Base-by-base conservation (phyloP, 1,140 invertebrate species). In the Pararge aegeria region DNA sequence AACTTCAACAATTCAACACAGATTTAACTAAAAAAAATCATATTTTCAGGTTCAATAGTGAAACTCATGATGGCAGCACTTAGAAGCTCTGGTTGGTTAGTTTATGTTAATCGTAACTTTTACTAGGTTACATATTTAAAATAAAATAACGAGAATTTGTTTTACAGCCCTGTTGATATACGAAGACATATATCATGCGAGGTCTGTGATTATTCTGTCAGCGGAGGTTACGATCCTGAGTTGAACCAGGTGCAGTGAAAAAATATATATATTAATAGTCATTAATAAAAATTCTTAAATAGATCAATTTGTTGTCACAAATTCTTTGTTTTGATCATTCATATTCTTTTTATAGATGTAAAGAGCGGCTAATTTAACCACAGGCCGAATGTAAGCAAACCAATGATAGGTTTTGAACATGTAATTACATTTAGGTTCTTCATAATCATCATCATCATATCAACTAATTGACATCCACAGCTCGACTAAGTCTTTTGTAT, bases 161-260 rank as follows among this genome's bases (percentile, higher is more conserved):
- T 68, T 78, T 73, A 54, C 61, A 75, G 74, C 58, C 65, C 75
- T 70, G 90, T 98, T 63, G 95, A 98, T 82, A 90, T 98, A 37
- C 87, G 94, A 13, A 92, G 98, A 61, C 97, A 99, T 80, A 94
- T 99, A 60, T 94, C 95, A 0, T 99, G 97, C 91, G 98, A 99
- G 92, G 92, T 95, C 15, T 99, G 98, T 90, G 93, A 95, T 75
- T 85, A 91, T 15, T 89, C 91, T 29, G 95, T 98, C 0, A 96
- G 93, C 75, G 98, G 98, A 27, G 98, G 98, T 12, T 99, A 97
- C 92, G 98, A 99, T 92, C 94, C 96, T 9, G 91, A 94, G 70
- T 78, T 94, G 29, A 98, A 98, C 92, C 97, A 97, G 91, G 95
- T 95, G n/a, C n/a, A n/a, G n/a, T 80, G 20, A 48, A 21, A 48